Evolutionary conservation across 2,113 vertebrate genomes (phyloP).

Genomic region (Melanocharis versteri): DNA sequence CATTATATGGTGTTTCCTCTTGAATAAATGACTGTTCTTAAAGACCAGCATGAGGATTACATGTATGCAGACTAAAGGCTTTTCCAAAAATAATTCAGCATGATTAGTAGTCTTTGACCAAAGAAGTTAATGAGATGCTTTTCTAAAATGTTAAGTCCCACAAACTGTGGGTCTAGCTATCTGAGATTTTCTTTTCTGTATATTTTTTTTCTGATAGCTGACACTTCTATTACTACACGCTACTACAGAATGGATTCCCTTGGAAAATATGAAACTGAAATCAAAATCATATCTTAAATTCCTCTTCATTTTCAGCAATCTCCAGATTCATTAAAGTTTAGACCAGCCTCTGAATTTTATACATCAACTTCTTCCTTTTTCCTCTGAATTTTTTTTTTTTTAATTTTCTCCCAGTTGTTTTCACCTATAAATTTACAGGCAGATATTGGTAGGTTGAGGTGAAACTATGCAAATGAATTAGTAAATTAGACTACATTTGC

Average conservation of each 20-base stretch:
- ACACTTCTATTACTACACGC: accelerated
- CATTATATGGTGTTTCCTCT: neutral
- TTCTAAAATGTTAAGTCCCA: constrained; percentile 10
- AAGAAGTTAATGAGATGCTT: constrained; percentile 32
- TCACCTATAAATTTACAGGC: neutral
- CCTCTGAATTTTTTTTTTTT: neutral
- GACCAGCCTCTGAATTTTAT: neutral
- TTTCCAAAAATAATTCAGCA: constrained; percentile 11
- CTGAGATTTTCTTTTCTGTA: neutral
- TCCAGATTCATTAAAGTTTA: neutral
- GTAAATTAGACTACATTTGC: neutral
- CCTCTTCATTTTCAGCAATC: neutral
- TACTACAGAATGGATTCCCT: neutral
- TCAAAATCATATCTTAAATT: neutral
- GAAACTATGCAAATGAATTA: neutral
- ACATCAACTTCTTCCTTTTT: neutral
- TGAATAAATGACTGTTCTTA: neutral
- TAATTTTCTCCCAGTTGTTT: neutral
- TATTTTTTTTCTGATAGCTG: neutral
- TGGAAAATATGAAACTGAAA: neutral
- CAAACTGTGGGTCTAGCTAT: neutral
- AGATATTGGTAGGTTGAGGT: neutral
- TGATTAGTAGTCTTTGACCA: constrained; percentile 33
- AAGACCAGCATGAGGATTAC: constrained; percentile 9
- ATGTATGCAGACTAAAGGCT: neutral